Evolutionary conservation across 2,113 vertebrate genomes (phyloP).

Genomic region (Onychorhynchus coronatus): DNA sequence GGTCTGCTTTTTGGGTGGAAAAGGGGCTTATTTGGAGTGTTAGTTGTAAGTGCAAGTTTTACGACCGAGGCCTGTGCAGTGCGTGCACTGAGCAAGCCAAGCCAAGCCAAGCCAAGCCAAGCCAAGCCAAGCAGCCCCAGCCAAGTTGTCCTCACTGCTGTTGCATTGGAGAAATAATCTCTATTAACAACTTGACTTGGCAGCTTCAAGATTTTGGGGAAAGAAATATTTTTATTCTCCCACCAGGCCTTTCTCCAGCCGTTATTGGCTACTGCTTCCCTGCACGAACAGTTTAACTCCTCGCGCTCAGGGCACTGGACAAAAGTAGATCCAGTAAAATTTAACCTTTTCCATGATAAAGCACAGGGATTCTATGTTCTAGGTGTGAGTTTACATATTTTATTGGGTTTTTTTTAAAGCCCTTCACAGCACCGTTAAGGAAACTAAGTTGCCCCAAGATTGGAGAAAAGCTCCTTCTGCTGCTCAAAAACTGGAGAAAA

Average conservation of each 20-base stretch:
- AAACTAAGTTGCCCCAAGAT: not conserved
- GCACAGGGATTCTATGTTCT: not conserved
- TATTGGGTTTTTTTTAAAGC: not conserved
- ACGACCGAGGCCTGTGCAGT: not conserved
- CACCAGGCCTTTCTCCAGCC: not conserved
- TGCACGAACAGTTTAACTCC: not conserved
- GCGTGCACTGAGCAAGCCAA: not conserved
- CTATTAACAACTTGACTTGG: conserved; percentile 16
- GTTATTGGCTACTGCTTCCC: not conserved
- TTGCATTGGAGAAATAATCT: not conserved
- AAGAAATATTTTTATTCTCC: not conserved
- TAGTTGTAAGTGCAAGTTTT: not conserved
- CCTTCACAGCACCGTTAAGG: not conserved
- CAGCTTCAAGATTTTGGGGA: not conserved
- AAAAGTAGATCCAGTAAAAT: not conserved
- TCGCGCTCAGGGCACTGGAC: not conserved
- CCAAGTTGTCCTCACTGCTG: conserved; percentile 2
- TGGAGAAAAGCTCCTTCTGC: not conserved
- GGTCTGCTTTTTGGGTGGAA: not conserved
- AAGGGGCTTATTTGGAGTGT: not conserved
- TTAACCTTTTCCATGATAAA: not conserved
- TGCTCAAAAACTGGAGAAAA: not conserved
- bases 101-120: not conserved
- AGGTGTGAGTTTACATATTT: not conserved
- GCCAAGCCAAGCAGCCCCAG: not conserved